Percentiles rank a stretch among this genome's conserved stretches.
Conservation (phyloP, 2,888 invertebrate species). For the Lepetodrilus schrolli region DNA sequence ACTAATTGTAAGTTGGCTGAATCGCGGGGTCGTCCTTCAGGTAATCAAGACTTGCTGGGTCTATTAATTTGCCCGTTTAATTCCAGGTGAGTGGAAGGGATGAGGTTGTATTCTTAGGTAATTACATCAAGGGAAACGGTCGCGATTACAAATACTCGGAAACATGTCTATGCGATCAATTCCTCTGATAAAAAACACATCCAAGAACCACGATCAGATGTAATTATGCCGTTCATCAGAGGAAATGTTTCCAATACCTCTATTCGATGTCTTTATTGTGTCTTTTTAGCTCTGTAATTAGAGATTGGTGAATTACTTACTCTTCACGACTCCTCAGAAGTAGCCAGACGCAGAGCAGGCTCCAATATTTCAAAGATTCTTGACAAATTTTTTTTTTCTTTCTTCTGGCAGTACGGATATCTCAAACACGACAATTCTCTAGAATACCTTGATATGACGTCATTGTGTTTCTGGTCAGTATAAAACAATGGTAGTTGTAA, state of each 20-base stretch:
- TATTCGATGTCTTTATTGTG: constrained; percentile 19
- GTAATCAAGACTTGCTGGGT: background rate
- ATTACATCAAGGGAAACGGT: background rate
- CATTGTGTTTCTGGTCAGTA: too few species aligned
- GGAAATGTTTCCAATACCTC: constrained; percentile 1
- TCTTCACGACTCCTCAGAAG: background rate
- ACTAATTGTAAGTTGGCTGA: constrained; percentile 18
- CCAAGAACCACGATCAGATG: constrained; percentile 7
- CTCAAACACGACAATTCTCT: background rate
- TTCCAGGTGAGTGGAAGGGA: constrained; percentile 2
- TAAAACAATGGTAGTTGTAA: too few species aligned
- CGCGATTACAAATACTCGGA: constrained; percentile 19
- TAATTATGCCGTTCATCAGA: constrained; percentile 21
- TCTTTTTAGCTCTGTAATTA: constrained; percentile 16
- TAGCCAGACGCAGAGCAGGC: background rate
- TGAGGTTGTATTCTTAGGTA: background rate
- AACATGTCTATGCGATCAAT: constrained; percentile 20
- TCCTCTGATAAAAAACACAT: constrained; percentile 13
- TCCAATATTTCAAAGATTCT: background rate
- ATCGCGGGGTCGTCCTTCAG: background rate
- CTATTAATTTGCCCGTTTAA: constrained; percentile 16
- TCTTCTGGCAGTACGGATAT: too few species aligned
- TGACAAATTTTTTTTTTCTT: background rate
- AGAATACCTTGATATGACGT: background rate
- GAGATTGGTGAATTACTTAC: constrained; percentile 16